Evolutionary conservation across 2,888 invertebrate species (phyloP).

Genomic region (Caenorhabditis imperialis): DNA sequence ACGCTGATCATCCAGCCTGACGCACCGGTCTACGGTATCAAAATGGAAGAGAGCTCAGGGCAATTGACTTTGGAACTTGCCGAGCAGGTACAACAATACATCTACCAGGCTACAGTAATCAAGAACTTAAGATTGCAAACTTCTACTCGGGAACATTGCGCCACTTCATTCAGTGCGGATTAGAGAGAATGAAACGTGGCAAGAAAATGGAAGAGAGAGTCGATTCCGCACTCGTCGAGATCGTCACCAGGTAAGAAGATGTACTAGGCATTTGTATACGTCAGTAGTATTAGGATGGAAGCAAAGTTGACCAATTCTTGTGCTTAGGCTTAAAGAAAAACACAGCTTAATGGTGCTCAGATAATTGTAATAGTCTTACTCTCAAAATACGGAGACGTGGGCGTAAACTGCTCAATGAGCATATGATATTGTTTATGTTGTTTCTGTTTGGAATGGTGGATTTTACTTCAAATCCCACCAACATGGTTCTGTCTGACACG

Average conservation of each 20-base stretch:
- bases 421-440: no score
- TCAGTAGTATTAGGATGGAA: no score
- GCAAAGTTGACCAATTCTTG: no score
- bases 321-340: no score
- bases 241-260: constrained; percentile 84
- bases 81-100: constrained; percentile 58
- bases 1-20: constrained; percentile 83
- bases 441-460: no score
- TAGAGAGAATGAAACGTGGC: constrained; percentile 81
- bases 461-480: no score
- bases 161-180: constrained; percentile 54
- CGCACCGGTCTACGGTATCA: constrained; percentile 84
- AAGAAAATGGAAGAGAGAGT: constrained; percentile 85
- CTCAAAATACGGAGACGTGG: no score
- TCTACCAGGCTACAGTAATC: no score
- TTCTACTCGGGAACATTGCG: constrained; percentile 47
- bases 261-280: constrained; percentile 80
- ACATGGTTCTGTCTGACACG: no score
- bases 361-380: no score
- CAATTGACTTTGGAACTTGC: constrained; percentile 58
- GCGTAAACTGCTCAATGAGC: no score
- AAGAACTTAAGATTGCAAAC: constrained; percentile 50
- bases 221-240: constrained; percentile 84
- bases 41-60: constrained; percentile 83
- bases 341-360: no score